Conservation (phyloP, 1,140 invertebrate species). For the Acromyrmex charruanus region DNA sequence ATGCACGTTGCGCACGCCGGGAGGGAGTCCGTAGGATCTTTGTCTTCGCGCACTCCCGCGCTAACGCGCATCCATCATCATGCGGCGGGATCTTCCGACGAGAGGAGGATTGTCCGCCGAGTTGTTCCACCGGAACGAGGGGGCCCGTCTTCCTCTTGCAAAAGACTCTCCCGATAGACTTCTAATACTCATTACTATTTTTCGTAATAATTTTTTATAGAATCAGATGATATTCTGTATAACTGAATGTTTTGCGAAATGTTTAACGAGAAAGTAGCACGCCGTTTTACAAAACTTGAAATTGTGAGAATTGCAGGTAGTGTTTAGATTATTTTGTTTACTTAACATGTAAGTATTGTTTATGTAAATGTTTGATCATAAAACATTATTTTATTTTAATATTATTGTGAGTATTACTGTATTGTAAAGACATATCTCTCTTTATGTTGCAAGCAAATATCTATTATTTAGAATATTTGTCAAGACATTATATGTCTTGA, state of each 20-base stretch:
- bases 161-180: slow-evolving; percentile 10
- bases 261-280: not conserved
- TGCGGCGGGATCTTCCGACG: slow-evolving; percentile 63
- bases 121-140: slow-evolving; percentile 39
- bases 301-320: not conserved
- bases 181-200: not conserved
- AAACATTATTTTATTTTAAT: not conserved
- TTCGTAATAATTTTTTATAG: not conserved
- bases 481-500: too few relatives aligned
- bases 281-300: not conserved
- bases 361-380: not conserved
- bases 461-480: too few relatives aligned
- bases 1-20: slow-evolving; percentile 82
- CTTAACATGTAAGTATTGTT: not conserved
- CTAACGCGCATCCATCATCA: slow-evolving; percentile 84
- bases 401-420: too few relatives aligned
- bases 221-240: not conserved
- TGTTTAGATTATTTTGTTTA: not conserved
- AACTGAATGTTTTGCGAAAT: not conserved
- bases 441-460: too few relatives aligned
- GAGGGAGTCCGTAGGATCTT: slow-evolving; percentile 80
- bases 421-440: too few relatives aligned
- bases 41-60: slow-evolving; percentile 84
- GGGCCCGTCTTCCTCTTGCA: slow-evolving; percentile 12
- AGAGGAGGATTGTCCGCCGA: slow-evolving; percentile 49